A percentile compares a stretch with the other conserved stretches of the same genome.
phyloP scores from a whole-genome alignment of 1,140 invertebrate species.

The Lasaia peninsularis region DNA sequence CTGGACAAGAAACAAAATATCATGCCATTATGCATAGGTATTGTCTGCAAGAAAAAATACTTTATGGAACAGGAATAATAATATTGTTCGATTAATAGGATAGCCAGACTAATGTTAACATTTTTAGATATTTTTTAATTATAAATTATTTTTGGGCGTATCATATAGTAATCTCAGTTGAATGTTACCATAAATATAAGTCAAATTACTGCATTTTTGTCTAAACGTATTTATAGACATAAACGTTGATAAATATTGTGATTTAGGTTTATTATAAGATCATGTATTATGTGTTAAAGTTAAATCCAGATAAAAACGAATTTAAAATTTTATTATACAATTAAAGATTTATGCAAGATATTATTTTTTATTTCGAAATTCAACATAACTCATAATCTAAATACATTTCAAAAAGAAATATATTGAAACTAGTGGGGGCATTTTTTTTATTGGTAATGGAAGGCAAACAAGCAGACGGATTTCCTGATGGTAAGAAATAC shows the following conservation, averaged over 20 bases:
- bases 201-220: conserved; percentile 34
- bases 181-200: conserved; percentile 39
- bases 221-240: conserved; percentile 23
- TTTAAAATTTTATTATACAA: conserved; percentile 29
- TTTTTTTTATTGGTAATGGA: no score
- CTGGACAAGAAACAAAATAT: no score
- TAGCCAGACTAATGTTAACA: no score
- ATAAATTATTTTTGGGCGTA: background rate
- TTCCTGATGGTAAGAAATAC: no score
- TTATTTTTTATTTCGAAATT: conserved; percentile 15
- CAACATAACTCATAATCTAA: background rate
- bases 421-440: no score
- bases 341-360: conserved; percentile 34
- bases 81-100: no score
- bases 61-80: no score
- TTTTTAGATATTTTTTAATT: no score
- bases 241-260: conserved; percentile 34
- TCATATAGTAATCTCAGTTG: conserved; percentile 36
- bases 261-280: conserved; percentile 39
- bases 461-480: no score
- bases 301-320: conserved; percentile 35
- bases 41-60: no score
- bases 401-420: background rate
- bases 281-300: conserved; percentile 28
- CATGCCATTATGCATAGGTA: no score